phyloP scores from a whole-genome alignment of 2,888 invertebrate genomes.

The Alloplasta piceator region DNA sequence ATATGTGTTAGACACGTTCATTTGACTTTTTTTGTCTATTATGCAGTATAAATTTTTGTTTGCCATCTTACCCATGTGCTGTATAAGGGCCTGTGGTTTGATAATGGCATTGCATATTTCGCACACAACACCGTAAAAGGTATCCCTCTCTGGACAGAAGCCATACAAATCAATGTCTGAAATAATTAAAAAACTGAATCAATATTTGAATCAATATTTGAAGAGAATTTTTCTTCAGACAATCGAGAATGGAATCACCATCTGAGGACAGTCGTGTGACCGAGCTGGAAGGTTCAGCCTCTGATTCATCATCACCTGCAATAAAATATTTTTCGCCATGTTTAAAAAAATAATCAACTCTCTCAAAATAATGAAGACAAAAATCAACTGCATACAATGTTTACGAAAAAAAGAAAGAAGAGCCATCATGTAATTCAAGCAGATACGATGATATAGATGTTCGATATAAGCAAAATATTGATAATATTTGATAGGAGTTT shows the following conservation, averaged over 20 bases:
- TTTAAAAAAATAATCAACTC: no score
- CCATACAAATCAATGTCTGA: conserved; percentile 91
- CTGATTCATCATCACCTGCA: conserved; percentile 81
- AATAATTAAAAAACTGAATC: conserved; percentile 59
- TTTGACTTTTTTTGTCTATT: no score
- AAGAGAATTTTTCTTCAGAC: no score
- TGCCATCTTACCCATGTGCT: conserved; percentile 86
- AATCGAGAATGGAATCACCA: conserved; percentile 73
- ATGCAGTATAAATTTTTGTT: neutral
- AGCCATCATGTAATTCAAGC: no score
- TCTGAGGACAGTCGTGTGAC: conserved; percentile 81
- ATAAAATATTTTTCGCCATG: conserved; percentile 43
- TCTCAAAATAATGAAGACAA: no score
- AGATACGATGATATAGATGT: no score
- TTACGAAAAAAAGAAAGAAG: no score
- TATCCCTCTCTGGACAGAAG: conserved; percentile 90
- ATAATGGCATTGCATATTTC: conserved; percentile 91
- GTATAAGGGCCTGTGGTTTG: conserved; percentile 91
- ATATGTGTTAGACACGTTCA: no score
- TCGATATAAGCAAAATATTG: no score
- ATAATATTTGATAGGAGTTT: no score
- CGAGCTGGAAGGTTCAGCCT: conserved; percentile 78
- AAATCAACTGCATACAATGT: no score
- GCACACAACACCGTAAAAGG: conserved; percentile 91
- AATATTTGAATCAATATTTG: neutral